A percentile compares a stretch with the other conserved stretches of the same genome.
phyloP scores from a whole-genome alignment of 1,140 invertebrate genomes.

The Protaetia brevitarsis region DNA sequence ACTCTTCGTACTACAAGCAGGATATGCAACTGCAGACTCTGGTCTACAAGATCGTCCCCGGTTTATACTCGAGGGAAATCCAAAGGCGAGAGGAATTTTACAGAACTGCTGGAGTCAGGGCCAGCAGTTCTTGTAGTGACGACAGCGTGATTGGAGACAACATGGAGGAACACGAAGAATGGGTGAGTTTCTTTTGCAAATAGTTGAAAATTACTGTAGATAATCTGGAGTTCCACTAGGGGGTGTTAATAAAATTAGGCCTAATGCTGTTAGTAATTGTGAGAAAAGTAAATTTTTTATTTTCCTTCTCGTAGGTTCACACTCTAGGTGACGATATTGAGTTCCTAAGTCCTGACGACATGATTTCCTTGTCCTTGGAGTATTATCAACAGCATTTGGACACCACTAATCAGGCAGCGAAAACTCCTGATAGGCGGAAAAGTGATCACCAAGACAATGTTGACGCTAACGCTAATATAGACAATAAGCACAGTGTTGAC shows the following conservation, averaged over 20 bases:
- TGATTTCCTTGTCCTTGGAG: constrained; percentile 86
- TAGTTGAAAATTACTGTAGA: neutral
- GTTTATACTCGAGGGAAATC: constrained; percentile 87
- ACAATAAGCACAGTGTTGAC: neutral
- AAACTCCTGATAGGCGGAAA: constrained; percentile 22
- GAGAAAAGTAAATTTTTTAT: neutral
- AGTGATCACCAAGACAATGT: neutral
- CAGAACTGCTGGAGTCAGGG: constrained; percentile 40
- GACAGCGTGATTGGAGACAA: constrained; percentile 43
- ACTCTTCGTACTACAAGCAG: constrained; percentile 55
- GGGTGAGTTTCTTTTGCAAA: constrained; percentile 32
- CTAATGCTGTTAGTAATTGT: neutral
- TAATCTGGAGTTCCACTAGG: neutral
- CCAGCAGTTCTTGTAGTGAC: constrained; percentile 44
- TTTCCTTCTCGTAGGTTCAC: constrained; percentile 17
- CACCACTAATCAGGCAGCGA: constrained; percentile 24
- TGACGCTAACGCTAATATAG: neutral
- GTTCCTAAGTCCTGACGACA: constrained; percentile 72
- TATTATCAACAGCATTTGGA: constrained; percentile 46
- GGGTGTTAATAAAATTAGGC: neutral
- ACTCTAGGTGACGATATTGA: constrained; percentile 30
- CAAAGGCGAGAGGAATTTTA: constrained; percentile 69
- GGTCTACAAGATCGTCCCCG: constrained; percentile 93
- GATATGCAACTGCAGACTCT: constrained; percentile 92
- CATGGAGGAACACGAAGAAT: constrained; percentile 57